These are phyloP conservation scores for Drosophila anomalata DNA, from an alignment of 2,888 invertebrate species.

Conservation along the genomic window DNA sequence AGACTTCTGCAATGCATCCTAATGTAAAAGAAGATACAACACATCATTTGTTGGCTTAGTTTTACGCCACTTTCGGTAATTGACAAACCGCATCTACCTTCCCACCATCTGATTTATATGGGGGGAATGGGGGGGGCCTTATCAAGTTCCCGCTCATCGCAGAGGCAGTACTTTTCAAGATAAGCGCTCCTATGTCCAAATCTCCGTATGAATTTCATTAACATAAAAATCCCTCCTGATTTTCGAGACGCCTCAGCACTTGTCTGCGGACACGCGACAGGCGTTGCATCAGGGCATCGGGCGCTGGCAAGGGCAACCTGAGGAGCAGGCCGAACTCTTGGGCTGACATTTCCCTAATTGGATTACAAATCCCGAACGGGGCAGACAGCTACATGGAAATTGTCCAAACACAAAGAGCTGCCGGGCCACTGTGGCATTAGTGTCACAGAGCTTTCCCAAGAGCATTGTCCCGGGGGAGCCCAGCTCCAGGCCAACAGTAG, in stretches of 20 bases:
- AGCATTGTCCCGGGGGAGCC: conserved; percentile 36
- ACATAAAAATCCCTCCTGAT: neutral
- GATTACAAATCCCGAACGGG: conserved; percentile 53
- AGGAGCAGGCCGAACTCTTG: conserved; percentile 34
- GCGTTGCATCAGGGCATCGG: conserved; percentile 40
- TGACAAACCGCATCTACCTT: no score
- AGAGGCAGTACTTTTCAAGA: no score
- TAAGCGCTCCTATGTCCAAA: neutral
- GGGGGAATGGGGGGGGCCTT: no score
- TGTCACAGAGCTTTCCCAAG: conserved; percentile 59
- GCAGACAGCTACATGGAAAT: conserved; percentile 35
- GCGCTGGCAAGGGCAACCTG: conserved; percentile 18
- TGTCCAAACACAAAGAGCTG: conserved; percentile 70
- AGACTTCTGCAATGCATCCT: no score
- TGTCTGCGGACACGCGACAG: conserved; percentile 51
- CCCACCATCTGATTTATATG: no score
- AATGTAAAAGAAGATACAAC: no score
- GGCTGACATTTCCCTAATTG: conserved; percentile 75
- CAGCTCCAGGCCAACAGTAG: conserved; percentile 55
- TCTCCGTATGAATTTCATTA: neutral
- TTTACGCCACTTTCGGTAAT: no score
- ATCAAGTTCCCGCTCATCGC: no score
- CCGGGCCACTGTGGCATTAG: conserved; percentile 62
- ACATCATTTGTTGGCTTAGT: no score
- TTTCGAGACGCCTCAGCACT: conserved; percentile 24